Evolutionary conservation across 2,797 vertebrate genomes (phyloP).

Genomic region (Hydrocynus forskahlii): DNA sequence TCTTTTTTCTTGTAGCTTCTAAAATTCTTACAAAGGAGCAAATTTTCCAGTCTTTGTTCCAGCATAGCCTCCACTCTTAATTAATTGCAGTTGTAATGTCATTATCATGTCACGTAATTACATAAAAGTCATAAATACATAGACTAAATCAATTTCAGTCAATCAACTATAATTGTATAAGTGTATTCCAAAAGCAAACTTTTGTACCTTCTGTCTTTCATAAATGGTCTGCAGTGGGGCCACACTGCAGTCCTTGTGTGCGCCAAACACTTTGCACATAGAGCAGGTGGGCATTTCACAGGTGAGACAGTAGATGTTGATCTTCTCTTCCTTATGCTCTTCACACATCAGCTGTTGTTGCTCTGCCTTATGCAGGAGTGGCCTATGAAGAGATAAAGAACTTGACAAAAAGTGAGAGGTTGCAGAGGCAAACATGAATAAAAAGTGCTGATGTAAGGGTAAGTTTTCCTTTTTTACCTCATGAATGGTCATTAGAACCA

Average conservation of each 20-base stretch:
- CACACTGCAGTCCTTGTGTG: slow-evolving; percentile 90
- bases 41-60: not conserved
- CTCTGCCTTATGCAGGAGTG: slow-evolving; percentile 79
- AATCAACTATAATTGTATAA: not conserved
- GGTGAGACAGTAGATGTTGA: slow-evolving; percentile 92
- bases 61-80: too few relatives aligned
- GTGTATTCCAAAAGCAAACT: too few relatives aligned
- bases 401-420: not conserved
- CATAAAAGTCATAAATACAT: not conserved
- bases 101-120: too few relatives aligned
- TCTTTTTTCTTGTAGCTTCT: not conserved
- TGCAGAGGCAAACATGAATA: not conserved
- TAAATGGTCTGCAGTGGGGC: slow-evolving; percentile 85
- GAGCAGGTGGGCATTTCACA: slow-evolving; percentile 91
- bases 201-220: slow-evolving; percentile 83
- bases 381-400: slow-evolving; percentile 63
- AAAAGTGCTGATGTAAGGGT: not conserved
- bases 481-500: too few relatives aligned
- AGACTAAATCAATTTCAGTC: not conserved
- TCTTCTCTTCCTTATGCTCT: slow-evolving; percentile 88
- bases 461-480: too few relatives aligned
- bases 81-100: too few relatives aligned
- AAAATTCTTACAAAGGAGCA: not conserved
- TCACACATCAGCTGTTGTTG: slow-evolving; percentile 88
- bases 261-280: slow-evolving; percentile 93